Evolutionary conservation across 2,113 vertebrate genomes (phyloP).

Genomic region (Cephalopholis sonnerati): DNA sequence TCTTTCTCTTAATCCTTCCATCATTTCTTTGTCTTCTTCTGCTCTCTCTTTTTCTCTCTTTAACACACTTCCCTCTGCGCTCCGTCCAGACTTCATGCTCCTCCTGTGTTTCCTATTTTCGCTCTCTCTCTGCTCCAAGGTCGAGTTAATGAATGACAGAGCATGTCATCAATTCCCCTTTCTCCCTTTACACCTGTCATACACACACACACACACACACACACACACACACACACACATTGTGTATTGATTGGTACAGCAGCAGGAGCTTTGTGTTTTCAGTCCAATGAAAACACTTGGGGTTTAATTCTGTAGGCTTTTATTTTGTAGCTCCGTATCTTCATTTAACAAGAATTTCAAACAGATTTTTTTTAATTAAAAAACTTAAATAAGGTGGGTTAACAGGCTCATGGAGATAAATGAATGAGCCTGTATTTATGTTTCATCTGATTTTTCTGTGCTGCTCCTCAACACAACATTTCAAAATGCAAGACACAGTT

Average conservation of each 20-base stretch:
- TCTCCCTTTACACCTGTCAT: conserved; percentile 53
- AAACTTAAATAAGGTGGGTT: not conserved
- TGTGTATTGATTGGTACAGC: conserved; percentile 41
- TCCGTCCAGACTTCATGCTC: conserved; percentile 1
- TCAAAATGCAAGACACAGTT: not conserved
- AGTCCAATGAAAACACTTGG: not conserved
- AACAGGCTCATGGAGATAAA: not conserved
- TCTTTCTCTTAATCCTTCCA: not conserved
- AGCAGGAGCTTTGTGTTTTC: conserved; percentile 26
- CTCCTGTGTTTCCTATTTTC: conserved; percentile 1
- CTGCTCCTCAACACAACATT: not conserved
- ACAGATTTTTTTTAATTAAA: not conserved
- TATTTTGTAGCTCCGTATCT: not conserved
- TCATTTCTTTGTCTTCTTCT: not conserved
- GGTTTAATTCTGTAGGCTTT: conserved; percentile 12
- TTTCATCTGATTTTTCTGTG: not conserved
- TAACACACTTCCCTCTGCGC: not conserved
- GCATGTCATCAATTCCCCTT: conserved; percentile 59
- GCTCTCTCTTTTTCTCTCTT: not conserved
- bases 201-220: conserved; percentile 5
- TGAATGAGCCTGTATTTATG: not conserved
- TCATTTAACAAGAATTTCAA: not conserved
- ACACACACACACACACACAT: conserved; percentile 17
- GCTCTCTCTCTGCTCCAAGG: conserved; percentile 38
- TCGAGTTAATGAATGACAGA: conserved; percentile 59